Evolutionary conservation across 2,888 invertebrate genomes (phyloP).

Genomic region (Platerodrilus igneus): DNA sequence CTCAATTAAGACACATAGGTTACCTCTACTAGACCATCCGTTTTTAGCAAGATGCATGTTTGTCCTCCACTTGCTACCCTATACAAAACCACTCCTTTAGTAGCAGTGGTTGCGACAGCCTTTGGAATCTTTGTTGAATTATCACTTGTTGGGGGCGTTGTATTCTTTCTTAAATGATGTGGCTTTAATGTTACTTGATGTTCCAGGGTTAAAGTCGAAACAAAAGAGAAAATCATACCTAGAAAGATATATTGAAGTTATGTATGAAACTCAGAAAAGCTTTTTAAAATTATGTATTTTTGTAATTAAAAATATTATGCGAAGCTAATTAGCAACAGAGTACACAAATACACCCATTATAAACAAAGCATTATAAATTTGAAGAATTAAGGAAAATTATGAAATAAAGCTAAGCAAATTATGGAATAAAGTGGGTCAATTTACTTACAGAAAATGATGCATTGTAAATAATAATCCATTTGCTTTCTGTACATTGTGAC

Average conservation of each 20-base stretch:
- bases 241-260: no score
- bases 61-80: conserved; percentile 65
- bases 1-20: no score
- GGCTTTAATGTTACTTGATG: conserved; percentile 50
- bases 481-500: conserved; percentile 7
- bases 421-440: background rate
- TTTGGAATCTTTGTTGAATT: conserved; percentile 16
- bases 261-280: no score
- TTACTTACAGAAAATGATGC: conserved; percentile 18
- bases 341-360: no score
- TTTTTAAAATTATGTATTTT: no score
- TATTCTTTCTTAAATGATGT: conserved; percentile 63
- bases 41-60: conserved; percentile 73
- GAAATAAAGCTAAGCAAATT: no score
- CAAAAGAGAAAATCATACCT: conserved; percentile 20
- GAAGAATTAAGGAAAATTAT: no score
- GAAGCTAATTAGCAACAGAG: no score
- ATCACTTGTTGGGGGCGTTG: conserved; percentile 47
- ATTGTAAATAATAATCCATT: conserved; percentile 11
- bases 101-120: conserved; percentile 22
- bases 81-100: conserved; percentile 50
- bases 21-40: conserved; percentile 65
- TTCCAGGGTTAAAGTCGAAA: conserved; percentile 36
- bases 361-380: no score
- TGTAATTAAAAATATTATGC: no score